Base-by-base conservation (phyloP, 2,888 invertebrate genomes). In the Zaprionus bogoriensis region DNA sequence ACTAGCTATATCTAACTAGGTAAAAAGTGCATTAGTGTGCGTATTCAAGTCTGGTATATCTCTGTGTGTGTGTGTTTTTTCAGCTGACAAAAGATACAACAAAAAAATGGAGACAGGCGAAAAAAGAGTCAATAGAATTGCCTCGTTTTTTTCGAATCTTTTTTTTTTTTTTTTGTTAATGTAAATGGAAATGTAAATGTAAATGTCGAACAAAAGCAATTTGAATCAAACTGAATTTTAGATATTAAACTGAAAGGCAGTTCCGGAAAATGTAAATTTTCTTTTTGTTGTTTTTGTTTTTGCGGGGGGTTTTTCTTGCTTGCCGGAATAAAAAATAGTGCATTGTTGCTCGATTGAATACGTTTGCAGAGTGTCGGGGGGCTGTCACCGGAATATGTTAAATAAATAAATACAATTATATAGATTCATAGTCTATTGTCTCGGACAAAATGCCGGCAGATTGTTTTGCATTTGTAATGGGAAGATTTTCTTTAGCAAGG, bases 51-150 rank as follows among this genome's bases (percentile, higher is more conserved):
- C 20, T 6, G 17, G 25, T 6, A 23, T 44, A 9, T 23, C 20
- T 30, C 2, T 28, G 28, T 54, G n/a, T 63, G 27, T 47, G 23
- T 51, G 12, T 25, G 51, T 36, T 14, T 44, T 41, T 6, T 38
- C 17, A 42, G 41, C 27, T 42, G 20, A 48, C 25, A 54, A 47
- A 45, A 47, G 41, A 23, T 41, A 22, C 20, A 41, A 41, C 12
- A 52, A 27, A 22, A 19, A 69, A 54, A 41, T 22, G 47, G 25
- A 36, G 41, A 44, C 10, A 42, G 20, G 30, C 28, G 12, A 19
- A 28, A 57, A 61, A 73, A 12, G 41, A 20, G 62, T 67, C 75
- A 74, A 65, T 60, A 42, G 42, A 50, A 51, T 54, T 22, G 6
- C 22, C 46, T 39, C 32, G 12, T 7, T 27, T 25, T 23, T 36